A percentile compares a stretch with the other conserved stretches of the same genome.
phyloP scores from a whole-genome alignment of 1,140 invertebrate species.

The Physella acuta region DNA sequence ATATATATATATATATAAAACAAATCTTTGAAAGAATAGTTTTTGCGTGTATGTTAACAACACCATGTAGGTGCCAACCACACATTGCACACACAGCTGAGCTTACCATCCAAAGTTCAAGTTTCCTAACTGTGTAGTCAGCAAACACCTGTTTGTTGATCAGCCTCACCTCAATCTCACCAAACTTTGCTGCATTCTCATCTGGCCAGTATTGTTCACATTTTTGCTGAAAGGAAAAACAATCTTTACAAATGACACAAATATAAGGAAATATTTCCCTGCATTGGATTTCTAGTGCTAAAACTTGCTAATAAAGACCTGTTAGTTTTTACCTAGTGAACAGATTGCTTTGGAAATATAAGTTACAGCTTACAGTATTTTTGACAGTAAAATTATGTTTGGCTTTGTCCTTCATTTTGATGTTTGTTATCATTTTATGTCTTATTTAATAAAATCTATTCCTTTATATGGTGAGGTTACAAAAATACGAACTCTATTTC shows the following conservation, averaged over 20 bases:
- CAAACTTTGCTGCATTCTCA: constrained; percentile 5
- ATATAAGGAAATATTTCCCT: neutral
- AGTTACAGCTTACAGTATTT: neutral
- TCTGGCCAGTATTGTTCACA: constrained; percentile 19
- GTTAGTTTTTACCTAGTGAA: neutral
- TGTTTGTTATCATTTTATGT: too few relatives aligned
- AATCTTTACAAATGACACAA: neutral
- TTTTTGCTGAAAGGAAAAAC: neutral
- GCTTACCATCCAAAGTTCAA: neutral
- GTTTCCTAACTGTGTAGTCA: constrained; percentile 5
- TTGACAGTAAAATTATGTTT: neutral
- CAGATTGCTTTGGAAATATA: neutral
- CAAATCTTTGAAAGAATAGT: neutral
- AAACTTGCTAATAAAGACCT: neutral
- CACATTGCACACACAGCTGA: neutral
- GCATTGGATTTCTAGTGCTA: neutral
- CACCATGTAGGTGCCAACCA: neutral
- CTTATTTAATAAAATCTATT: too few relatives aligned
- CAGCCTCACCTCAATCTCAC: constrained; percentile 12
- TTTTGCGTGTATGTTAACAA: neutral
- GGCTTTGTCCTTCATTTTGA: too few relatives aligned
- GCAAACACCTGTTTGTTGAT: constrained; percentile 5
- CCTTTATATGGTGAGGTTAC: neutral
- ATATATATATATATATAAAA: neutral
- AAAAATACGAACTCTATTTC: neutral